Evolutionary conservation across 1,140 invertebrate species (phyloP).

Genomic region (Bombus waltoni): DNA sequence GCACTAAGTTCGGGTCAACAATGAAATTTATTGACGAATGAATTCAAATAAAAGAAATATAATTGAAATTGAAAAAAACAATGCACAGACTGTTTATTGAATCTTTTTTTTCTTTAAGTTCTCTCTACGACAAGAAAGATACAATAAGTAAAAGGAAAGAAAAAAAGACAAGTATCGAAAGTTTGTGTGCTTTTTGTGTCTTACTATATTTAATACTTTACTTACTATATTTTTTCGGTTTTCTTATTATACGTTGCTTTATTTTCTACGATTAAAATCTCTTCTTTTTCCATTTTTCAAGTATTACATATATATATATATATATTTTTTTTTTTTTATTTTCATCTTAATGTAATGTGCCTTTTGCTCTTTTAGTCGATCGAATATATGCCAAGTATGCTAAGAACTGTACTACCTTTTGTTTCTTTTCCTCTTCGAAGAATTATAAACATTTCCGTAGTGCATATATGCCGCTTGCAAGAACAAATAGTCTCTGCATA

Average conservation of each 20-base stretch:
- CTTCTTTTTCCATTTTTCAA: constrained; percentile 14
- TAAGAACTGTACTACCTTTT: constrained; percentile 53
- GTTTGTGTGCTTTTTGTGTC: constrained; percentile 72
- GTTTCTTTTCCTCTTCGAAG: constrained; percentile 45
- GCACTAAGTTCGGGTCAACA: constrained; percentile 81
- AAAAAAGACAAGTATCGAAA: constrained; percentile 28
- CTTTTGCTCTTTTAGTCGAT: constrained; percentile 67
- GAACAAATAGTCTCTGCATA: constrained; percentile 54
- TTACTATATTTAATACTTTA: background rate
- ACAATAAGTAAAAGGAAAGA: background rate
- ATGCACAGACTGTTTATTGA: constrained; percentile 81
- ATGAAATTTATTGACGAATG: constrained; percentile 81
- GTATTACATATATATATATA: background rate
- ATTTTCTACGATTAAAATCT: constrained; percentile 47
- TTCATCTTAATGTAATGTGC: constrained; percentile 62
- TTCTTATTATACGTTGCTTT: constrained; percentile 1
- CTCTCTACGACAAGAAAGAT: constrained; percentile 51
- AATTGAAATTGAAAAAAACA: constrained; percentile 81
- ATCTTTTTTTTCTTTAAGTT: constrained; percentile 62
- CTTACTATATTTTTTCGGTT: constrained; percentile 26
- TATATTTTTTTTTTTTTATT: constrained; percentile 29
- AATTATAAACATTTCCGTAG: constrained; percentile 55
- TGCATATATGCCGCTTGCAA: constrained; percentile 60
- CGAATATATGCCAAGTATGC: constrained; percentile 64
- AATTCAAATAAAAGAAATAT: constrained; percentile 83